Evolutionary conservation across 92 coral and sea anemone genomes (phyloP), one percentile per base, ranked within the genome.

Genomic region (Porites divaricata): DNA sequence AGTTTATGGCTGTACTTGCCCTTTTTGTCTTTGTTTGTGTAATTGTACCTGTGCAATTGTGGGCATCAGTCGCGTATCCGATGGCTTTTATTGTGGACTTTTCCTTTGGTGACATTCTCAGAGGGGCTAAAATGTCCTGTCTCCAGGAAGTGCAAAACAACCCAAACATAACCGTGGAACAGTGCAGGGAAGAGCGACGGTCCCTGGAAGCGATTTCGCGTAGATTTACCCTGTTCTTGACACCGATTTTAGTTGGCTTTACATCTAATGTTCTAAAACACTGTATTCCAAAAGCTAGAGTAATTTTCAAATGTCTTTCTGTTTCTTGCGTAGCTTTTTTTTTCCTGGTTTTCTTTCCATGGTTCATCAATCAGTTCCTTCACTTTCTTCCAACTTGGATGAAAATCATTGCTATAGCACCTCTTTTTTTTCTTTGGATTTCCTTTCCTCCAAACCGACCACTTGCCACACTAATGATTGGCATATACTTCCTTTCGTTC

Each of bases 261-360:
- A n/a, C n/a, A n/a, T n/a, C n/a, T n/a, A n/a, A 63, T 12, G 81
- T 49, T 23, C 21, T 48, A 8, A 78, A n/a, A 25, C 85, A 83
- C 70, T 87, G 83, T 58, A 87, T 91, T 59, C 87, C 94, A 23
- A 21, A 67, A 5, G 48, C 94, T 72, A 86, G 79, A 26, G 57
- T 91, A 85, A 9, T 49, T 91, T 11, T 66, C 81, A 15, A 78
- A 35, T 21, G 70, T 87, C 21, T 56, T 91, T 15, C 68, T 74
- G 21, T 85, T 83, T 52, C 13, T 80, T 0, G 25, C 79, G 2
- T 89, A 89, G 21, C 86, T 79, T 63, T 21, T 83, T 14, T 90
- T 93, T 86, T 88, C 90, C 41, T 95, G 93, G 89, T 87, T 4
- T 90, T 92, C 61, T 72, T 95, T 12, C 96, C 98, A 1, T 92